Base-by-base conservation (phyloP, 2,888 invertebrate species). In the Caenorhabditis wallacei region DNA sequence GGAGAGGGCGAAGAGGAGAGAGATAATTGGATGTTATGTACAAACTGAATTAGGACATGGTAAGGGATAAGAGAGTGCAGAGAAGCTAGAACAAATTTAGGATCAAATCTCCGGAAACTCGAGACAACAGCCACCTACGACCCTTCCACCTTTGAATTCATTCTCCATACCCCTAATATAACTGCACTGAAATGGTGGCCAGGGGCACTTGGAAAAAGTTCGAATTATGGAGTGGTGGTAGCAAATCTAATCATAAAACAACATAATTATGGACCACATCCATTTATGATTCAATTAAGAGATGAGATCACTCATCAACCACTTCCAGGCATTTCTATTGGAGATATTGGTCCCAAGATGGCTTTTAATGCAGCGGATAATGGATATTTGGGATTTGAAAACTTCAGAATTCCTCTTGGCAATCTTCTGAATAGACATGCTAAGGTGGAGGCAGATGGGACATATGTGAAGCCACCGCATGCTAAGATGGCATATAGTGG, bases 111-210 rank as follows among this genome's bases (percentile, higher is more conserved):
- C 79, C 94, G 96, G 87, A 96, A 96, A 0, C 92, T 98, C 85
- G 97, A 98, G 94, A 98, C 98, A 0, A 96, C 95, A 0, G 96
- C 97, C 1, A 96, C 95, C 0, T 98, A 96, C 92, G 97, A 97
- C 92, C 94, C 94, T 0, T 91, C 92, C 3, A 95, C 95, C 0
- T 94, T 96, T 92, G 96, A 97, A 93, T 98, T 98, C 92, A 93
- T 97, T 30, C 92, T 98, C n/a, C 94, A 97, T 92, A 95, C 95
- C 76, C 97, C 98, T 0, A 95, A 95, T 0, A 93, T 96, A 20
- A 96, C 96, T 0, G 95, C 97, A 0, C 96, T 85, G 48, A 88
- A 88, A 59, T 88, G 88, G 88, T 96, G 87, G 87, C 87, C 87
- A 1, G 87, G 87, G 57, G 85, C 81, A 43, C 61, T 87, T 22